A percentile compares a stretch with the other conserved stretches of the same genome.
These are phyloP conservation scores for Ptiloglossa arizonensis DNA, from an alignment of 1,140 invertebrate species.

Conservation along the genomic window DNA sequence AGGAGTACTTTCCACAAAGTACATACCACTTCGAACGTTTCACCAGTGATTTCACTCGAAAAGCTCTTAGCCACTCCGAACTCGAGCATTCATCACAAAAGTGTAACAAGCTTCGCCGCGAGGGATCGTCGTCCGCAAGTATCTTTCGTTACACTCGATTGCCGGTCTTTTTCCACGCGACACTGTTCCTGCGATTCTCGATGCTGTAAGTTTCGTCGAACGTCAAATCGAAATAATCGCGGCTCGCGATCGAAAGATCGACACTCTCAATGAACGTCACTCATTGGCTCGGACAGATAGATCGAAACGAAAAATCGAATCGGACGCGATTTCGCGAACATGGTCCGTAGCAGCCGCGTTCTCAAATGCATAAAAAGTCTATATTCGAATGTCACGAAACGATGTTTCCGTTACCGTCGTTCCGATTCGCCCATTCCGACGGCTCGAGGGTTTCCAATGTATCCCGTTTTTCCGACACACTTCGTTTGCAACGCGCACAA, in stretches of 20 bases:
- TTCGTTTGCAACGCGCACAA: background rate
- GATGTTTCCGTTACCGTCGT: background rate
- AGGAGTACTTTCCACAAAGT: background rate
- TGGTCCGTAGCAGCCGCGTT: background rate
- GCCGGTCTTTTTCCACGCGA: background rate
- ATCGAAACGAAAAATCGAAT: background rate
- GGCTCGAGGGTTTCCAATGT: background rate
- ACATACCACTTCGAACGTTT: background rate
- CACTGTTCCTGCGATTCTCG: background rate
- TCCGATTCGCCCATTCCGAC: background rate
- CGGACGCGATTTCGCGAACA: background rate
- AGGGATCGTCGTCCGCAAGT: background rate
- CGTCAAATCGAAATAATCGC: background rate
- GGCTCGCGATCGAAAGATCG: background rate
- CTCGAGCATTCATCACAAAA: background rate
- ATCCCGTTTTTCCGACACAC: background rate
- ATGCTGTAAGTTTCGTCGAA: background rate
- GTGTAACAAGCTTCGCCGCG: background rate
- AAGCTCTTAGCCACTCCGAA: background rate
- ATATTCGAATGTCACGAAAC: background rate
- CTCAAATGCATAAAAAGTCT: too few species aligned
- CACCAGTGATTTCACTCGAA: background rate
- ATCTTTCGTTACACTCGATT: background rate
- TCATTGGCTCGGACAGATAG: background rate
- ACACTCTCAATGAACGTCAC: background rate